These are phyloP conservation scores for Adrianichthys oophorus DNA, from an alignment of 2,797 vertebrate species.

Conservation along the genomic window DNA sequence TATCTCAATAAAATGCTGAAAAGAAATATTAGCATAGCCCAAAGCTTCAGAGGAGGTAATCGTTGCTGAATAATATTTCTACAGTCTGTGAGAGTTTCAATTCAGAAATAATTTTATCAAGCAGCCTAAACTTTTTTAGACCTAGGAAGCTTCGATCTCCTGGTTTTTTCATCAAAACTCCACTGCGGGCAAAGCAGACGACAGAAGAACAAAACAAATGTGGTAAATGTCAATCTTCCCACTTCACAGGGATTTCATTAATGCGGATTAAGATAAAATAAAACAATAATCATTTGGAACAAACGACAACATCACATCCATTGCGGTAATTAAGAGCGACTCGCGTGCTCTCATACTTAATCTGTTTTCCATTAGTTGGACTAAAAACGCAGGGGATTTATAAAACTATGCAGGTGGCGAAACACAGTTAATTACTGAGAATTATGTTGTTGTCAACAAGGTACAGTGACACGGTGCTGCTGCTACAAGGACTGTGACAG, in stretches of 20 bases:
- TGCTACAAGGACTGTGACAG: background rate
- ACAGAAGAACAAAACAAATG: conserved; percentile 11
- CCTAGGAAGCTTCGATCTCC: background rate
- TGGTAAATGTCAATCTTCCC: conserved; percentile 19
- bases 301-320: conserved; percentile 12
- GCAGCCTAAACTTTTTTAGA: background rate
- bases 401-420: conserved; percentile 9
- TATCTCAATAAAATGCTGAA: conserved; percentile 17
- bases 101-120: background rate
- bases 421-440: conserved; percentile 15
- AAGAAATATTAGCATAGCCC: conserved; percentile 21
- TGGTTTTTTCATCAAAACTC: background rate
- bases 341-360: conserved; percentile 13
- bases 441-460: conserved; percentile 12
- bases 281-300: conserved; percentile 19
- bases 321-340: conserved; percentile 21
- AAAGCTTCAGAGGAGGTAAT: conserved; percentile 1
- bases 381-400: conserved; percentile 7
- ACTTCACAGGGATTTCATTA: conserved; percentile 8
- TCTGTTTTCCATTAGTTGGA: conserved; percentile 18
- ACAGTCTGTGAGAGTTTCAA: background rate
- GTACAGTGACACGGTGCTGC: conserved; percentile 14
- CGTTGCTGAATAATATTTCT: background rate
- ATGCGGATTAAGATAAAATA: conserved; percentile 15
- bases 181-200: background rate